Percentiles rank a stretch among this genome's conserved stretches.
phyloP scores from a whole-genome alignment of 2,113 vertebrate genomes.

The Dasyornis broadbenti region DNA sequence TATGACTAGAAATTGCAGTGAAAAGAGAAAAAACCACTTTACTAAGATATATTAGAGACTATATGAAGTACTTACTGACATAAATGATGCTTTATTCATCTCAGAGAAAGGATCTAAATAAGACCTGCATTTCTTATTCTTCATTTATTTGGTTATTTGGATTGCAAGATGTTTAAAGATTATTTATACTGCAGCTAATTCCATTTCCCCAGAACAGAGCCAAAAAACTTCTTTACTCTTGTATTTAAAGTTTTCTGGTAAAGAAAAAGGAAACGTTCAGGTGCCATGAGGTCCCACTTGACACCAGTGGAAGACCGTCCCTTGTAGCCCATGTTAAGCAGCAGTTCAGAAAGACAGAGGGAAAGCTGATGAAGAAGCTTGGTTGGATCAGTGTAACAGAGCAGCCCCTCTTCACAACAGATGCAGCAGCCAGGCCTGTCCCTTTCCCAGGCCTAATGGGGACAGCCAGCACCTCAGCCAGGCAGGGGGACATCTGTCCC shows the following conservation, averaged over 20 bases:
- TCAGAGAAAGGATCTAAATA: not conserved
- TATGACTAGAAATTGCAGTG: not conserved
- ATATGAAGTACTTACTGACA: not conserved
- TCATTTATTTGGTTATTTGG: not conserved
- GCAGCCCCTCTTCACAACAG: not conserved
- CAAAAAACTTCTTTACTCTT: not conserved
- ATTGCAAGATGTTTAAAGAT: not conserved
- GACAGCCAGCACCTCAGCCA: not conserved
- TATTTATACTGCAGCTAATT: not conserved
- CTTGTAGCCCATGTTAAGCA: not conserved
- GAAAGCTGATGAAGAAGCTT: not conserved
- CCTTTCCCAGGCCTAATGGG: not conserved
- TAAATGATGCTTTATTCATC: not conserved
- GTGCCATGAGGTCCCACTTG: not conserved
- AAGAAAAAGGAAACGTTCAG: not conserved
- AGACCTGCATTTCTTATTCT: not conserved
- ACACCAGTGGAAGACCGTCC: not conserved
- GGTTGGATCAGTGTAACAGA: not conserved
- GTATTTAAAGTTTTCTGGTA: not conserved
- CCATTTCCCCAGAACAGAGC: not conserved
- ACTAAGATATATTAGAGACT: not conserved
- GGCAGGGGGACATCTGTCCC: no score
- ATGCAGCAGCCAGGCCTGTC: not conserved
- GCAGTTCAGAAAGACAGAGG: not conserved
- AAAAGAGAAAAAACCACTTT: not conserved